Conservation (phyloP, 2,797 vertebrate genomes). For the Phoebastria nigripes region DNA sequence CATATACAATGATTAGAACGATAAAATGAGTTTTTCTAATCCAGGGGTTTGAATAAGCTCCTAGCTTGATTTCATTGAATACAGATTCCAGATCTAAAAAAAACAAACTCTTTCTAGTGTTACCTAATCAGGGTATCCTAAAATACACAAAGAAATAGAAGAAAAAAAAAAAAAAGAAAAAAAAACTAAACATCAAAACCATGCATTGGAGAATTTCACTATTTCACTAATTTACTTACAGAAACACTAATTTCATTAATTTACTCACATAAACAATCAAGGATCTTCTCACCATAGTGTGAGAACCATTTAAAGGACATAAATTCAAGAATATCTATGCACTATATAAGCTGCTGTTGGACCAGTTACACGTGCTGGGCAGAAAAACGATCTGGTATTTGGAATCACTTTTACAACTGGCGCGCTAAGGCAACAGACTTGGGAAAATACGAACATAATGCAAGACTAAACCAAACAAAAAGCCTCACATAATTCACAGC, state of each 20-base stretch:
- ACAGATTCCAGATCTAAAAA: background rate
- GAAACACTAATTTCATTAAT: background rate
- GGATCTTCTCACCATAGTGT: rapidly evolving
- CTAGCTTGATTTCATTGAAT: background rate
- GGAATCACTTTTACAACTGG: background rate
- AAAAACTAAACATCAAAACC: background rate
- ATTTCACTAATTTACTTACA: background rate
- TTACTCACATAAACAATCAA: background rate
- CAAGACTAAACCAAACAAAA: constrained; percentile 24
- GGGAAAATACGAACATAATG: constrained; percentile 24
- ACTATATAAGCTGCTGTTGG: background rate
- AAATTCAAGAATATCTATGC: background rate
- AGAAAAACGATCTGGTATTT: background rate
- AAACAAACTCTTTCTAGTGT: rapidly evolving
- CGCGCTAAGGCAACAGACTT: rapidly evolving
- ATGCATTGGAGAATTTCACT: background rate
- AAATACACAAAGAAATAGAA: background rate
- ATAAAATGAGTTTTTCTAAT: background rate
- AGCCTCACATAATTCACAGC: background rate
- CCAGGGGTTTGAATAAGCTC: background rate
- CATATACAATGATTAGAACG: background rate
- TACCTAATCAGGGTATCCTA: background rate
- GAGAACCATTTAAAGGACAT: background rate
- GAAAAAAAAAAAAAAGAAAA: rapidly evolving
- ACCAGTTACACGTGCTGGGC: background rate